Evolutionary conservation across 2,888 invertebrate species (phyloP), one percentile per base, ranked within the genome.

Genomic region (Drosophila aldrichi): DNA sequence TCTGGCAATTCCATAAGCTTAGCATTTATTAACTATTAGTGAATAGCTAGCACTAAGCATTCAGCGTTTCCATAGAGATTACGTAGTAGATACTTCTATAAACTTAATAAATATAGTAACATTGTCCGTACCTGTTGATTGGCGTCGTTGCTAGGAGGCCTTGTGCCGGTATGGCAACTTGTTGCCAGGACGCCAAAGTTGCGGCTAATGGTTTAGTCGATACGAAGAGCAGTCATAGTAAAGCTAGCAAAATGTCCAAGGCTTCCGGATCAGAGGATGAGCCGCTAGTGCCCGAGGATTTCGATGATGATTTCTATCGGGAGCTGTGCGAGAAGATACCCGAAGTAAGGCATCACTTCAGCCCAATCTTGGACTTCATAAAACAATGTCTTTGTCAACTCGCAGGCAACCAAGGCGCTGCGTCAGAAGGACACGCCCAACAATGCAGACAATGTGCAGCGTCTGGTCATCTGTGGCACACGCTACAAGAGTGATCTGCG

Each of bases 211-310:
- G 84, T 85, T 84, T 89, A 66, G 66, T 84, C 84, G 74, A 84
- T 89, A 88, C 10, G n/a, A 12, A 32, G 10, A n/a, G 16, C 36
- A 40, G 14, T 8, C 0, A n/a, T 8, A 32, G 22, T 18, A 16
- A 40, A 41, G 6, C 3, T 2, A 25, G 25, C 29, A 66, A 29
- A 18, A 86, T 86, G 86, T 91, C 92, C 3, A 92, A 91, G 64
- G 92, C 90, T 59, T 92, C 92, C 1, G 92, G 90, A 9, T 92
- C 92, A 12, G 93, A 93, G 64, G 93, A 93, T 72, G 93, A 93
- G 70, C 92, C 92, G 3, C 61, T 92, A 52, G 92, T 93, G 25
- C 93, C 93, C 9, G 91, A 92, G 43, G 84, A 91, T 20, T 92
- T 93, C 22, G 92, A 93, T 59, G 92, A 93, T 72, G 92, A 93